Evolutionary conservation across 1,140 invertebrate genomes (phyloP), one percentile per base, ranked within the genome.

Genomic region (Apis laboriosa): DNA sequence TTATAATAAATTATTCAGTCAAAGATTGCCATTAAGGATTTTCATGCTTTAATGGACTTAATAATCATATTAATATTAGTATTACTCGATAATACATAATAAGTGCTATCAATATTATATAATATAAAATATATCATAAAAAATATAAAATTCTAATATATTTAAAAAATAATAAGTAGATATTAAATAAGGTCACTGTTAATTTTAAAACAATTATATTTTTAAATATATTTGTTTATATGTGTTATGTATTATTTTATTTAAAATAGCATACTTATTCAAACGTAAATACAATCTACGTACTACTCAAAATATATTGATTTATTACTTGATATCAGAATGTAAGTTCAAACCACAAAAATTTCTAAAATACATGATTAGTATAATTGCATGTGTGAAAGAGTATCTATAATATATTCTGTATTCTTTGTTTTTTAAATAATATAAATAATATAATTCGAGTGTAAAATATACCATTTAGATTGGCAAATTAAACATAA

Each of bases 271-370:
- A 63, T 83, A 80, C n/a, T 63, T 83, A 76, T 79, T 87, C 56
- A 79, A 83, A 87, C 79, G 53, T 83, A 82, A 78, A 56, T 87
- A 87, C 66, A 56, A n/a, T 79, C 55, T 86, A 86, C 55, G 72
- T 79, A 72, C 72, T 63, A 86, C 58, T 74, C 58, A 77, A 86
- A 86, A 86, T 86, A 84, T 72, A 84, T 84, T 21, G 8, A 67
- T 72, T 86, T 77, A 73, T 70, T 61, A n/a, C 67, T 80, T 58
- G 43, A 56, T 56, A 75, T 4, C 49, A 70, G 24, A 85, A 53
- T 85, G 71, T n/a, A 68, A 77, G 68, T 86, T 49, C 24, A 55
- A 80, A 66, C 55, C 61, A 71, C 75, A 81, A 75, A 75, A 56
- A 74, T 67, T 64, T 87, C 77, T 83, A 77, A 63, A 79, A 55